Evolutionary conservation across 2,797 vertebrate species (phyloP), one percentile per base, ranked within the genome.

Genomic region (Borostomias antarcticus): DNA sequence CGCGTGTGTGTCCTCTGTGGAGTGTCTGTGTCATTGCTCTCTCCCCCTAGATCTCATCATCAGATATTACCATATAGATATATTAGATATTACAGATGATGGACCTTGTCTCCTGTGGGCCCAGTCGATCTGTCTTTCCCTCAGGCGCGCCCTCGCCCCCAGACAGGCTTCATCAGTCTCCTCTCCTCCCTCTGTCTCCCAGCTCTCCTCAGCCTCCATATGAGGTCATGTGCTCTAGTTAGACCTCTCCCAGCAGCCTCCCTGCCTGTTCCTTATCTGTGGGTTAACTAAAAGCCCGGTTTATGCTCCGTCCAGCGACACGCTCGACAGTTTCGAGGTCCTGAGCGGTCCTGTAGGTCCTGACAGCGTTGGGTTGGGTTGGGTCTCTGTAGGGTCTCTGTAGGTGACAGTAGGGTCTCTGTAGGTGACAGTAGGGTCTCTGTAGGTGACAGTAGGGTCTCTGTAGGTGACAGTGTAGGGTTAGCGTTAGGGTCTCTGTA

Each of bases 61-160:
- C 57, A 58, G 57, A 19, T 33, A n/a, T n/a, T n/a, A n/a, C n/a
- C n/a, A n/a, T n/a, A n/a, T n/a, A n/a, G n/a, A n/a, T n/a, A n/a
- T n/a, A n/a, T n/a, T n/a, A 7, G 19, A 54, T 28, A 28, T 40
- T 37, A 26, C 35, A 37, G 33, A 58, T 9, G 23, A 21, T 25
- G 4, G 15, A 33, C 33, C 7, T 10, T 40, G 21, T 10, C 57
- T 58, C 21, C 57, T 43, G 23, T 43, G 37, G 17, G 11, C 57
- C 35, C 32, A 17, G 35, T 58, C 57, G 4, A 43, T 58, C 35
- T 15, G 23, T 58, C 57, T 58, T 58, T 23, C 56, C 25, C 21
- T 15, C n/a, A 33, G 17, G n/a, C 53, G 2, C 53, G 11, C 23
- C 33, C 56, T 58, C 33, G 37, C 35, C 13, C 11, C 17, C 33